Percentiles rank a stretch among this genome's conserved stretches.
Evolutionary conservation across 1,140 invertebrate genomes (phyloP).

Genomic region (Riptortus pedestris): DNA sequence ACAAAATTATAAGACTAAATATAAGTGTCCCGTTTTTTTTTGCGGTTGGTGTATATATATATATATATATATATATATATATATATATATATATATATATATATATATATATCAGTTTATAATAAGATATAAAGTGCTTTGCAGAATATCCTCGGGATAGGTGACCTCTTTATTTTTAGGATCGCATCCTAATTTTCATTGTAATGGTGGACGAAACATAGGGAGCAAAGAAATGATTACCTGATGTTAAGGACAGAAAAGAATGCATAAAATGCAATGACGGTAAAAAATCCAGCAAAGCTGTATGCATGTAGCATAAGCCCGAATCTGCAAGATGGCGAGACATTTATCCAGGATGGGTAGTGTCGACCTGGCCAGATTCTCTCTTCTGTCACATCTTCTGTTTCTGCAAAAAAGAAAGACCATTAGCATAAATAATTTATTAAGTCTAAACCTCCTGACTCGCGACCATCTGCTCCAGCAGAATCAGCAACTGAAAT

Average conservation of each 20-base stretch:
- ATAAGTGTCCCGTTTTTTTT: too few species aligned
- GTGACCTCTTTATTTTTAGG: neutral
- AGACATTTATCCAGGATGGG: constrained; percentile 34
- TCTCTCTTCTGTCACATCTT: neutral
- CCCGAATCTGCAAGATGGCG: constrained; percentile 42
- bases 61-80: too few species aligned
- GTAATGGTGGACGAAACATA: neutral
- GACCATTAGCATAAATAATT: too few species aligned
- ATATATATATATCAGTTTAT: too few species aligned
- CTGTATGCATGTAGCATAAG: constrained; percentile 48
- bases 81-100: too few species aligned
- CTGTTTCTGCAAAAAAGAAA: neutral
- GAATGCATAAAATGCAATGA: constrained; percentile 50
- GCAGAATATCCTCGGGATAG: neutral
- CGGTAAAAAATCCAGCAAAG: constrained; percentile 48
- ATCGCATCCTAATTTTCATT: neutral
- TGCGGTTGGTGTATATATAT: too few species aligned
- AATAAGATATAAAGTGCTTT: neutral
- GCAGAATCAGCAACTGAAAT: too few species aligned
- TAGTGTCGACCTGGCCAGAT: constrained; percentile 8
- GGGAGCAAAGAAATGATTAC: constrained; percentile 34
- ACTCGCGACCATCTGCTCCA: too few species aligned
- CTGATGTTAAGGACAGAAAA: constrained; percentile 52
- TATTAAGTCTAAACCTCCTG: too few species aligned
- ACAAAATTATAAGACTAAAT: too few species aligned